A percentile compares a stretch with the other conserved stretches of the same genome.
These are phyloP conservation scores for Agrypnus murinus DNA, from an alignment of 2,888 invertebrate species.

Conservation along the genomic window DNA sequence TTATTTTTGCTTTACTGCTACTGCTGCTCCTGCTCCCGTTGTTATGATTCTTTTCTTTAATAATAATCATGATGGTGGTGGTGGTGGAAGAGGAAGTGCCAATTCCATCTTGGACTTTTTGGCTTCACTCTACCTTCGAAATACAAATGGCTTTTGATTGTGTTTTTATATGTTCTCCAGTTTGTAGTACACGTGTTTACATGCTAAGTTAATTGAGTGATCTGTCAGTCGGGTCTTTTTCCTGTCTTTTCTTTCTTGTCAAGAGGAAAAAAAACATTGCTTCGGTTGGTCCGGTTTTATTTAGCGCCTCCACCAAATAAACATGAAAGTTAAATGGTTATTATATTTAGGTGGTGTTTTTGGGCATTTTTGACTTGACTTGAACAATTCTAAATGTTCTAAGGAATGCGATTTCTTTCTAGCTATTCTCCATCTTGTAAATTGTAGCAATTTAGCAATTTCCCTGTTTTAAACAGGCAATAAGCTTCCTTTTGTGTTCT, in stretches of 20 bases:
- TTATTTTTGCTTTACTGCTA: constrained; percentile 38
- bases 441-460: too few relatives aligned
- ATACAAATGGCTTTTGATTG: constrained; percentile 44
- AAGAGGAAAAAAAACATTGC: constrained; percentile 10
- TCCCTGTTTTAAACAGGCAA: too few relatives aligned
- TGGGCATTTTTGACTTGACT: too few relatives aligned
- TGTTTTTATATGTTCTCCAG: constrained; percentile 43
- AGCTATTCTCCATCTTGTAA: too few relatives aligned
- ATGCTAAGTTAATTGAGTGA: constrained; percentile 44
- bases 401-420: too few relatives aligned
- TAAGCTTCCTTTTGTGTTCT: background rate
- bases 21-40: constrained; percentile 20
- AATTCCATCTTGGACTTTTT: constrained; percentile 23
- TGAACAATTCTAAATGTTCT: too few relatives aligned
- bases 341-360: too few relatives aligned
- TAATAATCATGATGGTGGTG: constrained; percentile 21
- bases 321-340: too few relatives aligned
- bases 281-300: constrained; percentile 17
- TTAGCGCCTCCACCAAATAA: constrained; percentile 12
- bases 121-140: constrained; percentile 35
- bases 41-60: constrained; percentile 37
- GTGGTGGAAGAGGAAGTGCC: constrained; percentile 29
- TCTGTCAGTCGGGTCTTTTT: constrained; percentile 39
- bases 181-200: constrained; percentile 47
- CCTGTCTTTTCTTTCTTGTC: constrained; percentile 12